Evolutionary conservation across 2,888 invertebrate species (phyloP), one percentile per base, ranked within the genome.

Genomic region (Polymixis lichenea): DNA sequence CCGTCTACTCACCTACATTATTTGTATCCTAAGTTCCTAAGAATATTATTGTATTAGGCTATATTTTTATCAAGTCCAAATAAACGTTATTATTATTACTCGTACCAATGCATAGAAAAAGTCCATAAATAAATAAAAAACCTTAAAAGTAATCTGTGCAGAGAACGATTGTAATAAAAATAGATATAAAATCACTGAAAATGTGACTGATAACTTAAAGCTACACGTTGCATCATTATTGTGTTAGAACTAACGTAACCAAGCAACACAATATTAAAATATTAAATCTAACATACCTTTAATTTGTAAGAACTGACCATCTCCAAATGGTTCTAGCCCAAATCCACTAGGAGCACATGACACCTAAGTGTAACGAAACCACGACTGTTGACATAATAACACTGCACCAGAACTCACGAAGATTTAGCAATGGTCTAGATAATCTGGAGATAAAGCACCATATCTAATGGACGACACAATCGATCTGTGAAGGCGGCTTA

Each of bases 401-500:
- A 87, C 86, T 87, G 88, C 85, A 88, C 75, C 80, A 84, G 76
- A 86, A 76, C 73, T 83, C 77, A 77, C 69, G 74, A 74, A 89
- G 87, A 91, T 92, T 93, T 91, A 88, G 92, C 91, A 92, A 92
- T 84, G 88, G 74, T 87, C 87, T 79, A 92, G 94, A 94, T 95
- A 94, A 91, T 19, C 49, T 75, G 75, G 77, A 92, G 95, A 95
- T 95, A 95, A 93, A 88, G 43, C 83, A 74, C 84, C 88, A 90
- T 93, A 93, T 92, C 91, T 84, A 87, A 86, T 83, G 87, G 86
- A 84, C 84, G 86, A 86, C 85, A 86, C 87, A 91, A 93, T 92
- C 91, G 90, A 93, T 93, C 88, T 85, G 87, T 85, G 88, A 83
- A 78, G 74, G 62, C 60, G 66, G 86, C 86, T 92, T 94, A 94